Evolutionary conservation across 2,113 vertebrate species (phyloP).

Genomic region (Phalacrocorax carbo): DNA sequence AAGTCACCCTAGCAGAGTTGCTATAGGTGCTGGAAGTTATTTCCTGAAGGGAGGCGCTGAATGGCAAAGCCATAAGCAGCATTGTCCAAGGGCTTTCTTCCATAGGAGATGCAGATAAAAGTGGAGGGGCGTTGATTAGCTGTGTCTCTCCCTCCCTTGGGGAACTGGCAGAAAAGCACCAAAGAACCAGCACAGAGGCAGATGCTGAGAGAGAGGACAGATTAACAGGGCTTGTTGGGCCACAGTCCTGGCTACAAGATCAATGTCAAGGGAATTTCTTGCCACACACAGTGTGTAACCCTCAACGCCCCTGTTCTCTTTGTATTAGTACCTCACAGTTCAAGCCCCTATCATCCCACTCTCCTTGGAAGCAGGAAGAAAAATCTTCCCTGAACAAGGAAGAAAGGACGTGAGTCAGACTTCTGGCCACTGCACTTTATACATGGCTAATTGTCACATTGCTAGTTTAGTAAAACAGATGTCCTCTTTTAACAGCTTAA

Average conservation of each 20-base stretch:
- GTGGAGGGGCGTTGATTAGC: not conserved
- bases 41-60: not conserved
- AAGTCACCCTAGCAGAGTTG: not conserved
- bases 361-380: not conserved
- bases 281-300: not conserved
- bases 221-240: not conserved
- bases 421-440: not conserved
- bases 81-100: not conserved
- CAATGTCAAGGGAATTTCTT: not conserved
- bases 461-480: not conserved
- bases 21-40: not conserved
- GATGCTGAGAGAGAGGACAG: not conserved
- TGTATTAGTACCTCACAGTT: not conserved
- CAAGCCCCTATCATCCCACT: not conserved
- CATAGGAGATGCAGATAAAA: fast-evolving
- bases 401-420: not conserved
- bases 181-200: not conserved
- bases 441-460: not conserved
- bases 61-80: not conserved
- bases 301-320: not conserved
- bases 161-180: not conserved
- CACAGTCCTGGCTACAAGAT: not conserved
- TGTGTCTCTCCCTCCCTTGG: not conserved
- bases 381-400: not conserved
- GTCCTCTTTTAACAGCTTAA: not conserved